These are phyloP conservation scores for Drosophila neotestacea DNA, from an alignment of 2,888 invertebrate genomes.

Conservation along the genomic window DNA sequence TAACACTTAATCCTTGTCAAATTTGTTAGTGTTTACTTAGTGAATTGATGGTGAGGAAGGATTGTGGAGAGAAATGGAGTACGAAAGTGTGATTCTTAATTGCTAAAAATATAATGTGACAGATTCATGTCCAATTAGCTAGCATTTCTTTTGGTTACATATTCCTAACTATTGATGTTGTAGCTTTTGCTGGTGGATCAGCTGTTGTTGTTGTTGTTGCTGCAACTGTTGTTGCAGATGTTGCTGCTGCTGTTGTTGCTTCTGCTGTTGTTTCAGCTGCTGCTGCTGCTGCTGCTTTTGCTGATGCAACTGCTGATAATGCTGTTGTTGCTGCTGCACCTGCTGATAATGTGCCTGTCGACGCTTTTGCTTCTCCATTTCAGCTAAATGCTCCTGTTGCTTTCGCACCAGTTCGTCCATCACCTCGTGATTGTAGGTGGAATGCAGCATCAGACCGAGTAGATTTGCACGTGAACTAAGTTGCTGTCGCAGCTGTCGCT, in stretches of 20 bases:
- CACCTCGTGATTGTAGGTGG: conserved; percentile 97
- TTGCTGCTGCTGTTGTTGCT: conserved; percentile 3
- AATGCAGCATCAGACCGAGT: conserved; percentile 97
- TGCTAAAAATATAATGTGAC: neutral
- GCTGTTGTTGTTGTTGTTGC: neutral
- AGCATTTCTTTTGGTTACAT: conserved; percentile 1
- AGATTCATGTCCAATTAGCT: conserved; percentile 2
- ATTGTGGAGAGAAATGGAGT: neutral
- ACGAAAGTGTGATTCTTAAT: conserved; percentile 3
- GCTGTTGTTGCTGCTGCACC: conserved; percentile 45
- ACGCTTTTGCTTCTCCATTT: conserved; percentile 67
- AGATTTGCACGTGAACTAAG: conserved; percentile 95
- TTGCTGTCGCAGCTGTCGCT: conserved; percentile 91
- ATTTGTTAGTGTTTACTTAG: conserved; percentile 13
- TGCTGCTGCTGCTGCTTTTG: conserved; percentile 2
- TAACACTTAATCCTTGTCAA: conserved; percentile 20
- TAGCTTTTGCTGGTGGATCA: conserved; percentile 17
- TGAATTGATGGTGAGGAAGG: neutral
- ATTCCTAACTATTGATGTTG: conserved; percentile 3
- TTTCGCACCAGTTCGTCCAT: conserved; percentile 89
- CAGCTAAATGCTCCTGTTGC: conserved; percentile 81
- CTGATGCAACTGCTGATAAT: conserved; percentile 14
- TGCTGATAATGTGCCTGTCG: conserved; percentile 55
- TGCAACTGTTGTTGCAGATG: conserved; percentile 2
- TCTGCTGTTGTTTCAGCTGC: neutral